Conservation (phyloP, 2,888 invertebrate genomes). For the Noctuana brunneofusca region DNA sequence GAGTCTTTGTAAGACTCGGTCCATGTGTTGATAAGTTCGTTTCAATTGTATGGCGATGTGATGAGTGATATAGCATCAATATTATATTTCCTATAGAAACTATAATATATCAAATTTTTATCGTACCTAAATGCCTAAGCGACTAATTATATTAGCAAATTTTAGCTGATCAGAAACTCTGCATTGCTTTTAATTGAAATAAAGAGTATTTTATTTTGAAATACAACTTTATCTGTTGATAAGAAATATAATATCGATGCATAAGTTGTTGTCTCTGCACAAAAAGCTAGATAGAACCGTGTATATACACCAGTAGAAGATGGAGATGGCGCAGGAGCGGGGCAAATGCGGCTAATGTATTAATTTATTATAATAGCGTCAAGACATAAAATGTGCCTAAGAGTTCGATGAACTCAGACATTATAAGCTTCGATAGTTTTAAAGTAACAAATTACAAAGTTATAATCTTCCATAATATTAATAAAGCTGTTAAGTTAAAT, state of each 20-base stretch:
- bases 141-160: slow-evolving; percentile 11
- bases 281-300: slow-evolving; percentile 47
- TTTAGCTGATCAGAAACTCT: slow-evolving; percentile 1
- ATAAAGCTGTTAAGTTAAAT: slow-evolving; percentile 44
- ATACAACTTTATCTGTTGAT: slow-evolving; percentile 2
- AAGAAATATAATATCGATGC: slow-evolving; percentile 34
- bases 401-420: slow-evolving; percentile 62
- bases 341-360: slow-evolving; percentile 56
- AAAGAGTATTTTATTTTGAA: not conserved
- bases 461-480: slow-evolving; percentile 40
- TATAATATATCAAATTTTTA: not conserved
- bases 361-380: slow-evolving; percentile 43
- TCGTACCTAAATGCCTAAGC: slow-evolving; percentile 9
- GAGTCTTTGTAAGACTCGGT: slow-evolving; percentile 28
- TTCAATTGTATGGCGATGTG: slow-evolving; percentile 34
- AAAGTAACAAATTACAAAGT: slow-evolving; percentile 39
- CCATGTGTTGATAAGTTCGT: slow-evolving; percentile 34
- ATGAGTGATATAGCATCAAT: slow-evolving; percentile 37
- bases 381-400: slow-evolving; percentile 74
- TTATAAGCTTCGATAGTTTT: slow-evolving; percentile 61
- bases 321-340: slow-evolving; percentile 52
- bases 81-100: slow-evolving; percentile 38
- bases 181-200: not conserved
- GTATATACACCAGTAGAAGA: slow-evolving; percentile 61
- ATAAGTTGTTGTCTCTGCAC: slow-evolving; percentile 41